A percentile compares a stretch with the other conserved stretches of the same genome.
phyloP scores from a whole-genome alignment of 2,888 invertebrate species.

The Aporophyla lueneburgensis region DNA sequence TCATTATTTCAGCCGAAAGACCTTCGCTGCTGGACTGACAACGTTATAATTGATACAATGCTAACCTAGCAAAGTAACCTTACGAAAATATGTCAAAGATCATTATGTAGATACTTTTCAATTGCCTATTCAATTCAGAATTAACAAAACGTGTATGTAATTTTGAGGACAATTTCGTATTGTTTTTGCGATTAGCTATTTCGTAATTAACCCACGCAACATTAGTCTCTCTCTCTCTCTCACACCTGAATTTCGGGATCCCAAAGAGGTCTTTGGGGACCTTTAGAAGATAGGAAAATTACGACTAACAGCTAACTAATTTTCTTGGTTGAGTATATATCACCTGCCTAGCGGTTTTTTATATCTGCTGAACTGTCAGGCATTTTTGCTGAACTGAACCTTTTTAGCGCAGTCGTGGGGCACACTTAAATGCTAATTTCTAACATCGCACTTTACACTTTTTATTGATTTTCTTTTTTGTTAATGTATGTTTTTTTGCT shows the following conservation, averaged over 20 bases:
- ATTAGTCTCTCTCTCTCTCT: background rate
- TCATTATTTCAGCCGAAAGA: no score
- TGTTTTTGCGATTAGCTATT: background rate
- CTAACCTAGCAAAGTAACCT: conserved; percentile 12
- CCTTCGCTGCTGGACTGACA: background rate
- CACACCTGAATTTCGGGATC: background rate
- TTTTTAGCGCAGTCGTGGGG: no score
- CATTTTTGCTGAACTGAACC: no score
- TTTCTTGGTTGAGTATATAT: no score
- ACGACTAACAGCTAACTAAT: background rate
- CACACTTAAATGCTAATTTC: no score
- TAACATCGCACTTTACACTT: no score
- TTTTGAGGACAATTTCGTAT: background rate
- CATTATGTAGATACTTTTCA: conserved; percentile 11
- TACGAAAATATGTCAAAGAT: conserved; percentile 33
- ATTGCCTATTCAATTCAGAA: background rate
- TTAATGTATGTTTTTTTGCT: no score
- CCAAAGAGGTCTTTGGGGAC: no score
- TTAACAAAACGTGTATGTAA: background rate
- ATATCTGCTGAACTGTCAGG: no score
- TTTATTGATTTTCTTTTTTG: no score
- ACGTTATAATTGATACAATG: conserved; percentile 15
- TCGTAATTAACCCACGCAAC: background rate
- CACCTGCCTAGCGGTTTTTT: no score
- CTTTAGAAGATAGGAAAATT: background rate